Conservation (phyloP, 1,140 invertebrate species). For the Caenorhabditis elegans region DNA sequence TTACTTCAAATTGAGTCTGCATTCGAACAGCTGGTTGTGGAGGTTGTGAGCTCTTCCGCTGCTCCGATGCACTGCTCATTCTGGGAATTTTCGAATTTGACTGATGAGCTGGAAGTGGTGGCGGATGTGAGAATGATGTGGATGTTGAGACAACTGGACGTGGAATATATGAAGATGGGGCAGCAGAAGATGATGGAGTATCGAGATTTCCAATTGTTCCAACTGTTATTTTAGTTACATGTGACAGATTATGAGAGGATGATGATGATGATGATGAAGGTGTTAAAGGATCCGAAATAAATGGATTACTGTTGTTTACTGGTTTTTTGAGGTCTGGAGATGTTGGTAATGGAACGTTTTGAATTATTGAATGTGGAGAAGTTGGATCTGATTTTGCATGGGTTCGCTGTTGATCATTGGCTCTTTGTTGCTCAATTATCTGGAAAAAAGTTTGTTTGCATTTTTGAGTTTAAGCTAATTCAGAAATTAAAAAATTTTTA, state of each 20-base stretch:
- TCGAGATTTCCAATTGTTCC: not conserved
- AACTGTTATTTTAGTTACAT: not conserved
- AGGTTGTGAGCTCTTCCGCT: not conserved
- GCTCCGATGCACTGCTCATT: not conserved
- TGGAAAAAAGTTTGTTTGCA: too few relatives aligned
- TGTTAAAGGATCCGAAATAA: not conserved
- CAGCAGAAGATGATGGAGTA: not conserved
- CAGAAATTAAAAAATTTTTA: not conserved
- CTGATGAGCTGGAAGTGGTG: conserved; percentile 26
- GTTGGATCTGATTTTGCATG: not conserved
- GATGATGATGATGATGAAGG: not conserved
- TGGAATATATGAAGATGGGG: conserved; percentile 15
- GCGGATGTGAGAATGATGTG: conserved; percentile 8
- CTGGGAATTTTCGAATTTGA: not conserved
- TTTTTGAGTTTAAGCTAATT: not conserved
- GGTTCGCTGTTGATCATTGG: not conserved
- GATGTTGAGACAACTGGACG: not conserved
- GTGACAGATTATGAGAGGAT: not conserved
- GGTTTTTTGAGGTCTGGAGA: not conserved
- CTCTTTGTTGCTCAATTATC: not conserved
- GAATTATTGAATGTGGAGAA: not conserved
- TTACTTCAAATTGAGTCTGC: not conserved
- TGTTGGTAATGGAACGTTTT: not conserved
- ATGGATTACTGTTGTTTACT: not conserved
- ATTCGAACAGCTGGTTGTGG: not conserved